Evolutionary conservation across 1,140 invertebrate genomes (phyloP).

Genomic region (Zophobas morio): DNA sequence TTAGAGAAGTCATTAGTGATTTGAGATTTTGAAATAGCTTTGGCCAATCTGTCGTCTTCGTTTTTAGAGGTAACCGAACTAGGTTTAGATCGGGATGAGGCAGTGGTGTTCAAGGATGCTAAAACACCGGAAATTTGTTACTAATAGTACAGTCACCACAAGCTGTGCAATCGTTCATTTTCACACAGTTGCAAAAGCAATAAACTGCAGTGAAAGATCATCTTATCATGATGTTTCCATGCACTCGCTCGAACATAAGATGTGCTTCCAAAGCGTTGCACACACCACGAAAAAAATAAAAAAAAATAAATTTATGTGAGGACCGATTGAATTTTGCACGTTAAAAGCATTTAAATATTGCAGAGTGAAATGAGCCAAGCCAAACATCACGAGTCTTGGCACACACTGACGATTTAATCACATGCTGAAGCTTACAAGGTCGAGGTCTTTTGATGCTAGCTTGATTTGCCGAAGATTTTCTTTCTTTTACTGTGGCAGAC

Average conservation of each 20-base stretch:
- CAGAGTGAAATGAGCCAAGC: conserved; percentile 55
- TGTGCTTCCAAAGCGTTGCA: conserved; percentile 24
- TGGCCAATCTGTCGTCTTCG: conserved; percentile 66
- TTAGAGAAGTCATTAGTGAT: conserved; percentile 61
- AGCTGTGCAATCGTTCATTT: conserved; percentile 45
- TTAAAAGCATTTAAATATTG: conserved; percentile 40
- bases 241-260: conserved; percentile 16
- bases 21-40: conserved; percentile 65
- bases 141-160: conserved; percentile 55
- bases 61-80: conserved; percentile 66
- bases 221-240: conserved; percentile 17
- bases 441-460: conserved; percentile 73
- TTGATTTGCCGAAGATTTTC: conserved; percentile 65
- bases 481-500: conserved; percentile 73
- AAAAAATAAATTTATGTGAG: conserved; percentile 22
- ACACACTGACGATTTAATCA: conserved; percentile 60
- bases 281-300: conserved; percentile 27
- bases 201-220: conserved; percentile 19
- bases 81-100: conserved; percentile 68
- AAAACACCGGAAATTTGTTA: conserved; percentile 66
- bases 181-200: conserved; percentile 44
- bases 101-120: conserved; percentile 68
- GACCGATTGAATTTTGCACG: conserved; percentile 43
- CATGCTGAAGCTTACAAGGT: conserved; percentile 71
- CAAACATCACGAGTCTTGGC: conserved; percentile 64